Base-by-base conservation (phyloP, 2,888 invertebrate species). In the Cryptocephalus moraei region DNA sequence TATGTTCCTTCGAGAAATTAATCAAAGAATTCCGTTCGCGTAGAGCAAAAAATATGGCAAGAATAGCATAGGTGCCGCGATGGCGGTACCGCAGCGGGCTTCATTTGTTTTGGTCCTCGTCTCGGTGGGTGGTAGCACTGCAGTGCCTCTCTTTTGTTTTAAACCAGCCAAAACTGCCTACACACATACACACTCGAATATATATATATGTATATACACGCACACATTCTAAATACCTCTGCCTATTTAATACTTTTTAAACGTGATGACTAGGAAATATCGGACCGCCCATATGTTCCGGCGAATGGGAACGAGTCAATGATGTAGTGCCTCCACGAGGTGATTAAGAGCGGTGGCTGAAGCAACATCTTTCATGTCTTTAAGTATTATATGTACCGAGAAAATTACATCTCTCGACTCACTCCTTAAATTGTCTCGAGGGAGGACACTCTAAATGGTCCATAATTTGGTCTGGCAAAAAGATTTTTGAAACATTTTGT, bases 111-210 rank as follows among this genome's bases (percentile, higher is more conserved):
- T 51, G 48, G 53, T 56, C 44, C 51, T 22, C 41, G 49, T 51
- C 60, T 45, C 60, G 51, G 58, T 60, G 57, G 60, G 60, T 60
- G 60, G 60, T 53, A 56, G 56, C 57, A 55, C 55, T 53, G 58
- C 50, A 54, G 49, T 46, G 54, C 51, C 53, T 56, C 53, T 56
- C 57, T 57, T 60, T 60, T 60, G 60, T 58, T 58, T 58, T 54
- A 56, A 55, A 52, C 54, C 50, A 49, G 49, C 52, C 52, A 55
- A 54, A 51, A 57, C 57, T 53, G 55, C 59, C 59, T 56, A 59
- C 59, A 56, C 57, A 44, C 59, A 56, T 56, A 44, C 50, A 53
- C 22, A 22, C 22, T 22, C 22, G 22, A 22, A 22, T 22, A 22
- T 22, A 22, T 22, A 22, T 22, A 22, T 22, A 22, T 22, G 22